Conservation (phyloP, 2,113 vertebrate species). For the Corapipo altera region DNA sequence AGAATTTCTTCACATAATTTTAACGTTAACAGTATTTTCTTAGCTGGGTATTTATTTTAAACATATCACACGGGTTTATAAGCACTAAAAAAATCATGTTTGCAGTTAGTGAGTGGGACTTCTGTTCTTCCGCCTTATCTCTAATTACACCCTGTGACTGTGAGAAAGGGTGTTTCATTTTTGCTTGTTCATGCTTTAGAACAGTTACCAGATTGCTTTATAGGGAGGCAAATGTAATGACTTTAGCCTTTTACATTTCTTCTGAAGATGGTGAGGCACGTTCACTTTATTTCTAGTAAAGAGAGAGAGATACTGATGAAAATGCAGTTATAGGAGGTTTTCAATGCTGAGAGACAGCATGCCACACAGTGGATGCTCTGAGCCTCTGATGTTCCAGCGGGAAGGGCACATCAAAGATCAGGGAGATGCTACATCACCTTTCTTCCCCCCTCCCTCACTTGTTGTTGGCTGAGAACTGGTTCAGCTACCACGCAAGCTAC, state of each 20-base stretch:
- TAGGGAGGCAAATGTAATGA: neutral
- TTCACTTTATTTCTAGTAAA: neutral
- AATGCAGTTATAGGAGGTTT: neutral
- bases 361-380: neutral
- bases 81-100: neutral
- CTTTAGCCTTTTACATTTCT: neutral
- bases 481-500: neutral
- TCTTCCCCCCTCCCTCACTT: neutral
- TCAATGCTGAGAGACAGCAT: neutral
- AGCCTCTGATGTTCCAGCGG: neutral
- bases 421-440: neutral
- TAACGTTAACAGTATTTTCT: neutral
- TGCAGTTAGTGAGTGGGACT: neutral
- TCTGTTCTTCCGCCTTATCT: slow-evolving; percentile 1
- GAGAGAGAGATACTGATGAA: neutral
- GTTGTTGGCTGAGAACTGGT: neutral
- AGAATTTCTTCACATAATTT: neutral
- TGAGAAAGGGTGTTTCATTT: neutral
- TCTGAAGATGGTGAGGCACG: neutral
- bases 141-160: neutral
- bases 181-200: neutral
- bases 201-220: neutral
- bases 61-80: neutral
- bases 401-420: neutral
- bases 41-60: neutral